Percentiles rank a stretch among this genome's conserved stretches.
Evolutionary conservation across 37 sponge, comb jelly and placozoan species (phyloP).

Genomic region (Mnemiopsis leidyi): DNA sequence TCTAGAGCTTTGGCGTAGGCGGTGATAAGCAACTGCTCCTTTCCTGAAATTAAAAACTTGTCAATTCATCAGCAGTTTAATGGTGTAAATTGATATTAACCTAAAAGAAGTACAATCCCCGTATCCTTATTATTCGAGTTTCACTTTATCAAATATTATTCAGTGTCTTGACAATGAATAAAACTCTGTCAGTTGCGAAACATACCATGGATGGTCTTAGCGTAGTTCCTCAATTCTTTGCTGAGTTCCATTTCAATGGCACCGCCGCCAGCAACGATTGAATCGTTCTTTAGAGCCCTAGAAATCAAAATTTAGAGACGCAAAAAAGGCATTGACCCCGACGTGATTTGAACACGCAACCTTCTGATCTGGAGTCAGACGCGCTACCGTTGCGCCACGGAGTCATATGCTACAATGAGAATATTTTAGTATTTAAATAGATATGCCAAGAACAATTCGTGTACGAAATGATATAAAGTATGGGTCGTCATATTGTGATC

Average conservation of each 20-base stretch:
- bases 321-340: constrained; percentile 58
- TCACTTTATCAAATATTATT: no score
- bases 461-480: no score
- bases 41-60: constrained; percentile 65
- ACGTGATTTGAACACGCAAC: constrained; percentile 67
- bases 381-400: constrained; percentile 68
- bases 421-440: not conserved
- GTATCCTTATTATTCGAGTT: no score
- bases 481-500: no score
- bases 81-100: no score
- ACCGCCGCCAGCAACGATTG: constrained; percentile 97
- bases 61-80: no score
- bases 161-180: no score
- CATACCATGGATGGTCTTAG: constrained; percentile 76
- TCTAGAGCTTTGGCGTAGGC: constrained; percentile 94
- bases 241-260: constrained; percentile 99
- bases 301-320: not conserved
- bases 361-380: constrained; percentile 67
- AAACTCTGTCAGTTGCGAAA: no score
- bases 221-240: constrained; percentile 82
- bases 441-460: no score
- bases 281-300: constrained; percentile 94
- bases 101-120: no score
- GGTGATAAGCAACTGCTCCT: constrained; percentile 94
- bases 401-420: not conserved